Evolutionary conservation across 1,140 invertebrate species (phyloP).

Genomic region (Tetramorium simillimum): DNA sequence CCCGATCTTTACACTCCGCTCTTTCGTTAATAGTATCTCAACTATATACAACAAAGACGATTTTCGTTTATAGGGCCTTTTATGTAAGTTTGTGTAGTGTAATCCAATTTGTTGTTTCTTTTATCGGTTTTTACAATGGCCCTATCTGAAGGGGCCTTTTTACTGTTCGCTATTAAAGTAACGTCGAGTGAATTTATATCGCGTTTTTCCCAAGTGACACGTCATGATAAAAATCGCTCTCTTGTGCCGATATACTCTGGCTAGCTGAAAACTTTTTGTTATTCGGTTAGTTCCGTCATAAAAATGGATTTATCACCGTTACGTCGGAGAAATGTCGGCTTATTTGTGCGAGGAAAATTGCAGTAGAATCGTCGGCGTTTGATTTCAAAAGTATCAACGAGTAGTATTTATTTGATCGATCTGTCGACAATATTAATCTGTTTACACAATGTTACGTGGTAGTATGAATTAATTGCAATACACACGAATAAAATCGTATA

Average conservation of each 20-base stretch:
- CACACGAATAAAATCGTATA: background rate
- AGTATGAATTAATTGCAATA: background rate
- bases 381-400: constrained; percentile 1
- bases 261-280: constrained; percentile 16
- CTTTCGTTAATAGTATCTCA: constrained; percentile 1
- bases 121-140: background rate
- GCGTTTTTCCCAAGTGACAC: constrained; percentile 37
- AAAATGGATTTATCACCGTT: constrained; percentile 45
- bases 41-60: background rate
- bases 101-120: constrained; percentile 33
- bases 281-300: background rate
- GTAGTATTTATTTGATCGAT: background rate
- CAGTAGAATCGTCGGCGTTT: background rate
- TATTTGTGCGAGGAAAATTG: constrained; percentile 22
- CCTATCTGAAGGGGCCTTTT: background rate
- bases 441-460: background rate
- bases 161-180: constrained; percentile 1
- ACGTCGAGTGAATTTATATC: constrained; percentile 25
- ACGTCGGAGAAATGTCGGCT: background rate
- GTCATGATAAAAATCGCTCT: constrained; percentile 33
- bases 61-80: background rate
- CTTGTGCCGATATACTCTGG: background rate
- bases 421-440: constrained; percentile 4
- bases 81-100: background rate
- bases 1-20: background rate